Evolutionary conservation across 2,888 invertebrate genomes (phyloP).

Genomic region (Priocnemis perturbator): DNA sequence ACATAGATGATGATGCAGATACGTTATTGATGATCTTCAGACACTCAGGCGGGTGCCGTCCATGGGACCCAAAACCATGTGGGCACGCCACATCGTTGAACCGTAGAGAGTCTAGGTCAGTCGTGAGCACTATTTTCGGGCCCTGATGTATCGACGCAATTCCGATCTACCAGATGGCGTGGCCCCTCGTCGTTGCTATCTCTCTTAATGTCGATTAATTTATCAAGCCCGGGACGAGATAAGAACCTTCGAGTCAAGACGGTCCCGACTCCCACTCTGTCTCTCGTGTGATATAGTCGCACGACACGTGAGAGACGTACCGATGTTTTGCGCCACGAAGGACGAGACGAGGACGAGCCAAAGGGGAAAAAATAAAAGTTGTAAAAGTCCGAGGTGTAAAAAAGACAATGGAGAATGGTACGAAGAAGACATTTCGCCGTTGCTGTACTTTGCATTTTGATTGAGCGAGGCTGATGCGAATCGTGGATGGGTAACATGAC

Average conservation of each 20-base stretch:
- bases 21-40: constrained; percentile 52
- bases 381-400: too few relatives aligned
- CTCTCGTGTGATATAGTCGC: constrained; percentile 57
- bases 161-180: constrained; percentile 61
- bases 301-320: constrained; percentile 24
- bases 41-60: constrained; percentile 18
- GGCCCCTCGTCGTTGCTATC: constrained; percentile 46
- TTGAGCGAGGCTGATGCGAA: constrained; percentile 4
- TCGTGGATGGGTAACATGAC: constrained; percentile 13
- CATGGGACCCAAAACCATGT: constrained; percentile 5
- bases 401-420: background rate
- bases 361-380: background rate
- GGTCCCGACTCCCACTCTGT: constrained; percentile 36
- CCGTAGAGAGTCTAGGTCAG: constrained; percentile 9
- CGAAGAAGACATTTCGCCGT: constrained; percentile 15
- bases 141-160: constrained; percentile 67
- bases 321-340: constrained; percentile 41
- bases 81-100: background rate
- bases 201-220: constrained; percentile 70
- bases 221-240: constrained; percentile 63
- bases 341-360: constrained; percentile 32
- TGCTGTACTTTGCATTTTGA: background rate
- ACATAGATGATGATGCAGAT: constrained; percentile 34
- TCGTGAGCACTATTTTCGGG: constrained; percentile 29
- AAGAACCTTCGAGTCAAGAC: constrained; percentile 47